Conservation (phyloP, 2,113 vertebrate species). For the Tyrannus savana region DNA sequence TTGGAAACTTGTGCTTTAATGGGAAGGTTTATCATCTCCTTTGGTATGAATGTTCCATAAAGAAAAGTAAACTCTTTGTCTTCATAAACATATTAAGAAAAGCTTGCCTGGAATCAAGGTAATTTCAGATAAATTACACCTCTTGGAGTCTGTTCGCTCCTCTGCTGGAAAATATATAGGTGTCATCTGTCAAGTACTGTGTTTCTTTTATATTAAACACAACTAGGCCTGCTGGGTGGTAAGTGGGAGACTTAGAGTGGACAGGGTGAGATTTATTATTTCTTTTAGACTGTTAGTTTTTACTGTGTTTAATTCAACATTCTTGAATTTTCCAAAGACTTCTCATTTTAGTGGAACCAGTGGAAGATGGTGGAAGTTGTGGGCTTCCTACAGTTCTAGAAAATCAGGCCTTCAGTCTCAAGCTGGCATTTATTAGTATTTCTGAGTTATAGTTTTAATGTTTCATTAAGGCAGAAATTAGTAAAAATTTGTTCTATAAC, state of each 20-base stretch:
- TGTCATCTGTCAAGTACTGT: neutral
- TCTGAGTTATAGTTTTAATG: neutral
- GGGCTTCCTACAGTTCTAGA: neutral
- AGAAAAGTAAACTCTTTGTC: neutral
- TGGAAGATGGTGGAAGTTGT: neutral
- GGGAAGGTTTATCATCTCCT: neutral
- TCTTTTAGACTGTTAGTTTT: neutral
- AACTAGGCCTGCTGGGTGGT: neutral
- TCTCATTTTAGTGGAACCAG: neutral
- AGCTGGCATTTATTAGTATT: neutral
- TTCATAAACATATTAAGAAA: neutral
- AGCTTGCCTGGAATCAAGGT: neutral
- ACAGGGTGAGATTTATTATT: neutral
- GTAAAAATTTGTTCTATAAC: neutral
- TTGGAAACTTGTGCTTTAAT: neutral
- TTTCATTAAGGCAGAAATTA: neutral
- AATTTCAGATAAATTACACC: conserved; percentile 3
- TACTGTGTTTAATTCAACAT: neutral
- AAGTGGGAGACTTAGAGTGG: neutral
- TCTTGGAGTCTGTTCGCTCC: neutral
- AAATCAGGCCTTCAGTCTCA: neutral
- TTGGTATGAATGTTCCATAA: neutral
- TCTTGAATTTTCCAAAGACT: neutral
- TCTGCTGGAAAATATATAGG: conserved; percentile 1
- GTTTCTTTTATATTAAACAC: conserved; percentile 1